Percentiles rank a stretch among this genome's conserved stretches.
phyloP scores from a whole-genome alignment of 2,888 invertebrate species.

The Disparrhopalites patrizii region DNA sequence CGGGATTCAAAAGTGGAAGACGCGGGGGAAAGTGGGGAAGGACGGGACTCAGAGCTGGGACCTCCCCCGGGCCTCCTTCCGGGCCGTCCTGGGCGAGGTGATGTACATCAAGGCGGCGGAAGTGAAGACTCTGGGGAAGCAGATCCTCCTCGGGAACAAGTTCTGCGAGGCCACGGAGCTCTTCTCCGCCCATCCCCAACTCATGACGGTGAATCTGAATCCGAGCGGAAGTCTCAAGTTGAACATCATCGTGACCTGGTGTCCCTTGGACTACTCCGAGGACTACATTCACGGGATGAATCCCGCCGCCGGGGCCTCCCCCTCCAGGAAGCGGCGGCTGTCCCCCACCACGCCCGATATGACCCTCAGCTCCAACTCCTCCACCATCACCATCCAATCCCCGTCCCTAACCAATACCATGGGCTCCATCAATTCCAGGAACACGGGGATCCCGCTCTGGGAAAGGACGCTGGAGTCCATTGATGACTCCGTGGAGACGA shows the following conservation, averaged over 20 bases:
- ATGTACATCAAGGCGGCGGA: slow-evolving; percentile 56
- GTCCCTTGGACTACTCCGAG: slow-evolving; percentile 49
- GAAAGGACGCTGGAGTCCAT: slow-evolving; percentile 21
- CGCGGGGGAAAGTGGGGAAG: slow-evolving; percentile 55
- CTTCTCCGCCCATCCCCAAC: slow-evolving; percentile 58
- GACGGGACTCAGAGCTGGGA: slow-evolving; percentile 57
- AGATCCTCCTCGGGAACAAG: slow-evolving; percentile 56
- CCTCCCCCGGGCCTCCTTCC: slow-evolving; percentile 50
- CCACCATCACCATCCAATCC: slow-evolving; percentile 4
- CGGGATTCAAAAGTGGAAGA: slow-evolving; percentile 59
- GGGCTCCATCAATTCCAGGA: slow-evolving; percentile 18
- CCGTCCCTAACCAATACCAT: slow-evolving; percentile 8
- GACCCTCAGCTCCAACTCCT: slow-evolving; percentile 18
- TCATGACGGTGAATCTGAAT: slow-evolving; percentile 59
- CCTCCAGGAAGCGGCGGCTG: slow-evolving; percentile 40
- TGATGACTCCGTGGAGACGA: slow-evolving; percentile 19
- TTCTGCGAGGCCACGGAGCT: slow-evolving; percentile 58
- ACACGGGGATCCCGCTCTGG: slow-evolving; percentile 16
- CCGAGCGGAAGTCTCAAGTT: slow-evolving; percentile 58
- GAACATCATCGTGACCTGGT: slow-evolving; percentile 58
- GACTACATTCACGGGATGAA: slow-evolving; percentile 14
- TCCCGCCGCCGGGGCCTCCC: slow-evolving; percentile 15
- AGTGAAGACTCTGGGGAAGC: slow-evolving; percentile 49
- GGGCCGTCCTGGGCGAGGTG: slow-evolving; percentile 55
- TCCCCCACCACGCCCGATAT: slow-evolving; percentile 27